phyloP scores from a whole-genome alignment of 1,140 invertebrate genomes.

The Dendroctonus valens region DNA sequence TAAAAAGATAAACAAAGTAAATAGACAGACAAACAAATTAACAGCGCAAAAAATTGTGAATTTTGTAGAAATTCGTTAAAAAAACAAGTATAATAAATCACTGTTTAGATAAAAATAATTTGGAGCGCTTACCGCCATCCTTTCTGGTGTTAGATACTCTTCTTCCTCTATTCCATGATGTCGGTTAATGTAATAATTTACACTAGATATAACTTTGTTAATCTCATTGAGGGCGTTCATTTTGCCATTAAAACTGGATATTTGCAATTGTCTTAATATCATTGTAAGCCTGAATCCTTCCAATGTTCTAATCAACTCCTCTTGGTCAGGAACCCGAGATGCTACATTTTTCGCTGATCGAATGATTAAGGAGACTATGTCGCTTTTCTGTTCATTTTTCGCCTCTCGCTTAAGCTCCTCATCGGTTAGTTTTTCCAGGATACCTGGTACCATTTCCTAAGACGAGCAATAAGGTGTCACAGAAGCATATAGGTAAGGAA shows the following conservation, averaged over 20 bases:
- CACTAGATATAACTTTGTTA: constrained; percentile 93
- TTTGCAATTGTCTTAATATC: constrained; percentile 91
- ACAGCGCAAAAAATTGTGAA: no score
- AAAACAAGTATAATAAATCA: background rate
- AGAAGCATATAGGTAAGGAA: background rate
- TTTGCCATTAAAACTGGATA: constrained; percentile 98
- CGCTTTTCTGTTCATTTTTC: constrained; percentile 92
- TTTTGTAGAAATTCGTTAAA: background rate
- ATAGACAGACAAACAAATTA: no score
- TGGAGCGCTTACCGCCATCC: constrained; percentile 78
- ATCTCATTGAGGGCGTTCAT: constrained; percentile 99
- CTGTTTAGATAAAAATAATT: background rate
- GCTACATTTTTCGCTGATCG: constrained; percentile 87
- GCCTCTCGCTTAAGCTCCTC: constrained; percentile 96
- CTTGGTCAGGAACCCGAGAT: constrained; percentile 72
- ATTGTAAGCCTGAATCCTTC: constrained; percentile 96
- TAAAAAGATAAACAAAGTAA: no score
- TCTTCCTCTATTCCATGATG: constrained; percentile 74
- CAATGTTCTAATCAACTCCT: constrained; percentile 82
- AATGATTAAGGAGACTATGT: constrained; percentile 87
- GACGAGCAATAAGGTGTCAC: constrained; percentile 30
- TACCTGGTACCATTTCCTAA: constrained; percentile 86
- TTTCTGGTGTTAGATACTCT: constrained; percentile 90
- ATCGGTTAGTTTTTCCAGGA: constrained; percentile 93
- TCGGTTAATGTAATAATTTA: constrained; percentile 80